Percentiles rank a stretch among this genome's conserved stretches.
Evolutionary conservation across 2,797 vertebrate genomes (phyloP).

Genomic region (Karalla daura): DNA sequence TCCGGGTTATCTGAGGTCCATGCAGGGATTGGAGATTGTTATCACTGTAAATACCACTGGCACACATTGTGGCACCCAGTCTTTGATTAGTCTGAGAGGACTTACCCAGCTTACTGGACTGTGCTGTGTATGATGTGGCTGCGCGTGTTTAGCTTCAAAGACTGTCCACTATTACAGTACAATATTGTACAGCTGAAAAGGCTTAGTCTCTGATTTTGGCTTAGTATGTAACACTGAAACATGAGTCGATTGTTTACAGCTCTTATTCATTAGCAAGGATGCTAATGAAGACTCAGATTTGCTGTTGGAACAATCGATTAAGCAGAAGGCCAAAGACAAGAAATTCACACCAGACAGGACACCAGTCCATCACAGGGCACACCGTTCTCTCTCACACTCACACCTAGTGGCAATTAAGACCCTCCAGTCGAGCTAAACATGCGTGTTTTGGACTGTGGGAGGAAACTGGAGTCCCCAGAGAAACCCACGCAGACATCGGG

Average conservation of each 20-base stretch:
- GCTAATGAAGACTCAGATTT: neutral
- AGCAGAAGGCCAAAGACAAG: no score
- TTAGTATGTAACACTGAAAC: neutral
- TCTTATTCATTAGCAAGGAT: neutral
- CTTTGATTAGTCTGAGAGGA: constrained; percentile 52
- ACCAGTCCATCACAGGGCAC: no score
- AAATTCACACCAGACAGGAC: no score
- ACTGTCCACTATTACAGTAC: neutral
- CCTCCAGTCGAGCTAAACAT: no score
- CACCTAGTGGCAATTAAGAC: no score
- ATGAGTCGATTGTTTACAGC: neutral
- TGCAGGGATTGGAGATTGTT: constrained; percentile 49
- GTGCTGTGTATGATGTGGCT: constrained; percentile 21
- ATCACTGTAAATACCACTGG: constrained; percentile 53
- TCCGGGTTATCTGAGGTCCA: constrained; percentile 55
- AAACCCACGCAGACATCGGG: no score
- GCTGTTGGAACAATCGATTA: no score
- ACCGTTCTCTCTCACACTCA: no score
- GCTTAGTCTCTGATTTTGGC: neutral
- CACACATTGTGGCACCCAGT: constrained; percentile 39
- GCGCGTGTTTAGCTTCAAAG: constrained; percentile 1
- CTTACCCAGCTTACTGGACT: constrained; percentile 34
- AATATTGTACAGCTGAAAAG: neutral
- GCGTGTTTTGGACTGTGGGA: no score
- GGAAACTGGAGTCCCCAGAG: no score